Base-by-base conservation (phyloP, 1,140 invertebrate species). In the Coelopa frigida region DNA sequence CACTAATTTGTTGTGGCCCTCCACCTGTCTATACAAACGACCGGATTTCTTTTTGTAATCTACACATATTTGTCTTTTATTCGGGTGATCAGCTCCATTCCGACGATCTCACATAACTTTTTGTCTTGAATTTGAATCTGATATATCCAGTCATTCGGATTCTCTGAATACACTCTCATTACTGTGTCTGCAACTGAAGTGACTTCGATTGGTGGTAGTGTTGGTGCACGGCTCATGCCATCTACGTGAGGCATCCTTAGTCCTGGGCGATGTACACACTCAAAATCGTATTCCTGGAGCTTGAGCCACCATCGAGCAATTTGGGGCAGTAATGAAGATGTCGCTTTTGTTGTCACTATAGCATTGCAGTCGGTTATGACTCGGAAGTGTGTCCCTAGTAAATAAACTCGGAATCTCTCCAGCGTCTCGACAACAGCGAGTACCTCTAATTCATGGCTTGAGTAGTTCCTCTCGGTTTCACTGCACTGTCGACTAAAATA, bases 321-420 rank as follows among this genome's bases (percentile, higher is more conserved):
- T 22, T 58, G 38, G 2, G 62, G 57, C 22, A 56, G 49, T 14
- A 49, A 18, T 15, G 18, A n/a, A 8, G 32, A 44, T 21, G 26
- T 65, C 10, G 32, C 51, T 14, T 64, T 47, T 8, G 58, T 59
- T 38, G 52, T 53, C 22, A 53, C 42, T 31, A 72, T 64, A 10
- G 68, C 69, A 42, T 40, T 43, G 43, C 57, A 66, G 44, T 65
- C 57, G 0, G 54, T 69, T 17, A 68, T 36, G 5, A 72, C 55
- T 44, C 58, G 60, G 44, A 71, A 68, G n/a, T 55, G n/a, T 24
- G 57, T 60, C 5, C 66, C 70, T 12, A 63, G 43, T 1, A 74
- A 40, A 39, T 74, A 74, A 17, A 52, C 18, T 14, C 66, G 23
- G 23, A 45, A 45, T 20, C 43, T n/a, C 18, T 50, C 43, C 23